These are phyloP conservation scores for Petrophora chlorosata DNA, from an alignment of 2,888 invertebrate species.

Conservation along the genomic window DNA sequence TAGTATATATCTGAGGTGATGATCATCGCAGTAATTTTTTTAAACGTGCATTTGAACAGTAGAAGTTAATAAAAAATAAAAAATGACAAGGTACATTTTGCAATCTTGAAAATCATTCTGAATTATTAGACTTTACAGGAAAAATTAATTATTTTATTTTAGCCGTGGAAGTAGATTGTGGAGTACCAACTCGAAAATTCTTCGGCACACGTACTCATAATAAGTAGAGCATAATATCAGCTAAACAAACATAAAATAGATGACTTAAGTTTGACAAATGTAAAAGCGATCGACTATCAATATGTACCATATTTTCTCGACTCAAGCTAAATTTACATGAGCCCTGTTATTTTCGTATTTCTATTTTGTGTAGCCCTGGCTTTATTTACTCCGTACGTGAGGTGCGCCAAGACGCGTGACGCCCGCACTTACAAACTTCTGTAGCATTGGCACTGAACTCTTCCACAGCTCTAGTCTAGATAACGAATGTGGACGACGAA, in stretches of 20 bases:
- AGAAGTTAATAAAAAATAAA: no score
- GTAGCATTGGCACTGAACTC: constrained; percentile 80
- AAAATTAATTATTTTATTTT: no score
- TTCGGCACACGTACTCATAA: constrained; percentile 9
- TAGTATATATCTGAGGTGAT: constrained; percentile 13
- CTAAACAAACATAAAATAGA: constrained; percentile 17
- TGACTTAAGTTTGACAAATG: constrained; percentile 9
- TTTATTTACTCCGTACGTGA: constrained; percentile 69
- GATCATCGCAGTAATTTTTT: not conserved
- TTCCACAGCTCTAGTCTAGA: constrained; percentile 73
- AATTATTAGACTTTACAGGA: no score
- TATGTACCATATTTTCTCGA: constrained; percentile 43
- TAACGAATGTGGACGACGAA: constrained; percentile 67
- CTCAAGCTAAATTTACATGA: constrained; percentile 52
- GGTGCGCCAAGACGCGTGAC: constrained; percentile 80
- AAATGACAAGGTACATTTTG: not conserved
- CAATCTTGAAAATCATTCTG: no score
- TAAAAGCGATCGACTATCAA: constrained; percentile 42
- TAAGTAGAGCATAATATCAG: constrained; percentile 17
- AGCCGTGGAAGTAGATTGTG: no score
- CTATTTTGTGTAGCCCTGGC: constrained; percentile 73
- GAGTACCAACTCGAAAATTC: constrained; percentile 8
- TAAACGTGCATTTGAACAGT: no score
- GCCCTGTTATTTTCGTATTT: constrained; percentile 65
- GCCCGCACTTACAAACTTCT: constrained; percentile 67